Percentiles rank a stretch among this genome's conserved stretches.
Evolutionary conservation across 1,140 invertebrate genomes (phyloP).

Genomic region (Pogonomyrmex californicus): DNA sequence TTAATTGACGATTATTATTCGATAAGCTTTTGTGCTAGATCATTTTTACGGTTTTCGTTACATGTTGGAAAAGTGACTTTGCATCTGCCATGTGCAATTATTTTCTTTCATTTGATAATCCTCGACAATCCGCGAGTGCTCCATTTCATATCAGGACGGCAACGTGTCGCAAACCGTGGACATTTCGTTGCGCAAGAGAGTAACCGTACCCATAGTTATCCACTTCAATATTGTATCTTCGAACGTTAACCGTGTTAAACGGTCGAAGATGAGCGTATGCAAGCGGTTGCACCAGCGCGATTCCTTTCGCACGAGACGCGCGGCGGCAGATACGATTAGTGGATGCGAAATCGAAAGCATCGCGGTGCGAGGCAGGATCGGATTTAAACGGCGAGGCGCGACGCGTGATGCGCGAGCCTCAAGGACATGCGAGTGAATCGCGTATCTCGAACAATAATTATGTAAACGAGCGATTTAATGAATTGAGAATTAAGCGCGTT

Average conservation of each 20-base stretch:
- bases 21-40: too few relatives aligned
- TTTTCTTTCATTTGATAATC: not conserved
- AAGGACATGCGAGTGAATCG: not conserved
- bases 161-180: not conserved
- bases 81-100: not conserved
- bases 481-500: constrained; percentile 2
- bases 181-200: constrained; percentile 34
- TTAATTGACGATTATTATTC: too few relatives aligned
- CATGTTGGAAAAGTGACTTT: not conserved
- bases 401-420: not conserved
- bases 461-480: not conserved
- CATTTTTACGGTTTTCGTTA: not conserved
- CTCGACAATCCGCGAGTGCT: not conserved
- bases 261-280: constrained; percentile 40
- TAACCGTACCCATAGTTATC: constrained; percentile 31
- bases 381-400: constrained; percentile 10
- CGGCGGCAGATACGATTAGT: constrained; percentile 43
- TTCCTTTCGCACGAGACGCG: constrained; percentile 17
- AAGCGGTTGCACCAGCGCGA: constrained; percentile 1
- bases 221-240: constrained; percentile 38
- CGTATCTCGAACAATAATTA: constrained; percentile 9
- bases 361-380: constrained; percentile 35
- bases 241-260: constrained; percentile 21
- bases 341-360: constrained; percentile 58
- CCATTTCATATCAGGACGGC: not conserved